phyloP scores from a whole-genome alignment of 2,113 vertebrate species.

The Mirza zaza region DNA sequence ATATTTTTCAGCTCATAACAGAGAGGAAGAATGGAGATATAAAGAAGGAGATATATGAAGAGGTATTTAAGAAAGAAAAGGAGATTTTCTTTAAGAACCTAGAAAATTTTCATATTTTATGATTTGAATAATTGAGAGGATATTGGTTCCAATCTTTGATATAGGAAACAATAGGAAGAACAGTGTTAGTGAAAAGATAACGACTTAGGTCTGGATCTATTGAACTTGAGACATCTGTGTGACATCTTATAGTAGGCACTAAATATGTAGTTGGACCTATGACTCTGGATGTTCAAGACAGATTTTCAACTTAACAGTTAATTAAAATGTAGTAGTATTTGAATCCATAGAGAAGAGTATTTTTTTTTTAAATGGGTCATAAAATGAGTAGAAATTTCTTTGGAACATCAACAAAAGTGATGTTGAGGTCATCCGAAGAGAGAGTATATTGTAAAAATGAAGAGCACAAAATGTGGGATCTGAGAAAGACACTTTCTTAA shows the following conservation, averaged over 20 bases:
- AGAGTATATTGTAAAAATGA: background rate
- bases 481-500: background rate
- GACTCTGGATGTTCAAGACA: background rate
- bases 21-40: background rate
- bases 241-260: background rate
- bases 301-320: background rate
- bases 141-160: background rate
- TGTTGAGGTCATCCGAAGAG: background rate
- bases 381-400: background rate
- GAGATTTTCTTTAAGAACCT: background rate
- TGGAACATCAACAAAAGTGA: background rate
- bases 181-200: background rate
- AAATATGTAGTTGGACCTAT: background rate
- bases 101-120: background rate
- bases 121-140: background rate
- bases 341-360: background rate
- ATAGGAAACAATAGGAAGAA: background rate
- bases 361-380: background rate
- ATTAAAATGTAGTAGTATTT: background rate
- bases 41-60: background rate
- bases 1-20: background rate
- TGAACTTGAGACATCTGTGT: background rate
- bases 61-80: background rate
- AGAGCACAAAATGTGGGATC: background rate
- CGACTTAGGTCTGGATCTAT: background rate